Conservation (phyloP, 2,888 invertebrate species). For the Sphaerophoria taeniata region DNA sequence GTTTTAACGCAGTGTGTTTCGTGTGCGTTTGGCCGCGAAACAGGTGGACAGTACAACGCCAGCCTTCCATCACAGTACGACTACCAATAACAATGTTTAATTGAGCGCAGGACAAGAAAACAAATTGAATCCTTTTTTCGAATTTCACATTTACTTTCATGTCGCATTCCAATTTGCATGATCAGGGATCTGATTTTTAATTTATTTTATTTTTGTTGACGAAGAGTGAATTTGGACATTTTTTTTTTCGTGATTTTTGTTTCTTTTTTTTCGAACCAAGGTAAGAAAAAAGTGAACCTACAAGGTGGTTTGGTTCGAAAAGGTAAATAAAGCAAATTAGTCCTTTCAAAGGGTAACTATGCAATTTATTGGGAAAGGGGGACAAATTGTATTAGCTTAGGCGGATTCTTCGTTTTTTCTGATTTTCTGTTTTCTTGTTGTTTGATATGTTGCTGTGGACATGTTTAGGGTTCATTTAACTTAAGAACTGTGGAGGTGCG, state of each 20-base stretch:
- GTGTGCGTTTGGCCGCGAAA: conserved; percentile 38
- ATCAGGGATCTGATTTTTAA: conserved; percentile 67
- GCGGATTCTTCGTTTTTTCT: conserved; percentile 33
- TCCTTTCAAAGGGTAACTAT: conserved; percentile 70
- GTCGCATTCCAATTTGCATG: conserved; percentile 71
- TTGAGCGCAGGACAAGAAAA: conserved; percentile 71
- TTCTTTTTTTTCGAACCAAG: not conserved
- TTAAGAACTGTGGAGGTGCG: conserved; percentile 35
- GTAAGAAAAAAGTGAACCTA: not conserved
- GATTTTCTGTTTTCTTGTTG: conserved; percentile 28
- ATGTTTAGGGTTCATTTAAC: conserved; percentile 70
- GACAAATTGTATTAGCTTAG: conserved; percentile 68
- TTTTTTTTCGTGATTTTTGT: not conserved
- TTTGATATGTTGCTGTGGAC: conserved; percentile 33
- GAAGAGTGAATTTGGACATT: not conserved
- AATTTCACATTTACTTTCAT: conserved; percentile 68
- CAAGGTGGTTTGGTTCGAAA: conserved; percentile 16
- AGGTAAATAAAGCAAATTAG: conserved; percentile 69
- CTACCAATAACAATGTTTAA: conserved; percentile 65
- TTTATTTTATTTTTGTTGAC: conserved; percentile 24
- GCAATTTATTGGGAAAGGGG: conserved; percentile 57
- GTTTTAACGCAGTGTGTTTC: conserved; percentile 62
- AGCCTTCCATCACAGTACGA: conserved; percentile 2
- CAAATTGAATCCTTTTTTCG: conserved; percentile 72
- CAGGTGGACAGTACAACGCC: conserved; percentile 40